Base-by-base conservation (phyloP, 2,888 invertebrate species). In the Entomobrya multifasciata region DNA sequence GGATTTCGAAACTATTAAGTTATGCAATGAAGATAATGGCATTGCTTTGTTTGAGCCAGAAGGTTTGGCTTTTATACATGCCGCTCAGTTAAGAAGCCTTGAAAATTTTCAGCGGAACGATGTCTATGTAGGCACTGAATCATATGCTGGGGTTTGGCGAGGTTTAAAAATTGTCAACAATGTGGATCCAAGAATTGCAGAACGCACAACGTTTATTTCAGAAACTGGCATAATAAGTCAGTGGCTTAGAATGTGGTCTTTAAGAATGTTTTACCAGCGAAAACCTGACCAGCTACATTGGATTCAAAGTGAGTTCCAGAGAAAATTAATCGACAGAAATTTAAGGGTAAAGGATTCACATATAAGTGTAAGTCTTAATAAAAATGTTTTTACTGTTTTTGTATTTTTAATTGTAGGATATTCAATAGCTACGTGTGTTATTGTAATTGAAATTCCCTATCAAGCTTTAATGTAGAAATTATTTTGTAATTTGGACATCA, bases 341-440 rank as follows among this genome's bases (percentile, higher is more conserved):
- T 20, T 47, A 6, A 72, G 13, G 25, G 25, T 25, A 15, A 47
- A 47, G 27, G 1, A 25, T 0, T n/a, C 47, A 25, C 47, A 47
- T 22, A 72, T 49, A 1, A 25, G 15, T 22, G 6, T 72, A 25
- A 49, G 47, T 3, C 44, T 72, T 10, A 47, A 72, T 47, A 49
- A 49, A 22, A 72, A 49, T 49, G 47, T 72, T 25, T 22, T 72
- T 3, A 72, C 70, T 0, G 15, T 72, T 3, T 72, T 72, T 25
- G 25, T 49, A n/a, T 22, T 17, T 13, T 25, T 72, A 8, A 25
- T 5, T 4, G 41, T 30, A 41, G 2, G 65, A 17, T 41, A 41
- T 17, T 5, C n/a, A 13, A 8, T 62, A 8, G 62, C 62, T 0
- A n/a, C n/a, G n/a, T n/a, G n/a, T n/a, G n/a, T n/a, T n/a, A n/a